Base-by-base conservation (phyloP, 2,888 invertebrate genomes). In the Eupsilia transversa region DNA sequence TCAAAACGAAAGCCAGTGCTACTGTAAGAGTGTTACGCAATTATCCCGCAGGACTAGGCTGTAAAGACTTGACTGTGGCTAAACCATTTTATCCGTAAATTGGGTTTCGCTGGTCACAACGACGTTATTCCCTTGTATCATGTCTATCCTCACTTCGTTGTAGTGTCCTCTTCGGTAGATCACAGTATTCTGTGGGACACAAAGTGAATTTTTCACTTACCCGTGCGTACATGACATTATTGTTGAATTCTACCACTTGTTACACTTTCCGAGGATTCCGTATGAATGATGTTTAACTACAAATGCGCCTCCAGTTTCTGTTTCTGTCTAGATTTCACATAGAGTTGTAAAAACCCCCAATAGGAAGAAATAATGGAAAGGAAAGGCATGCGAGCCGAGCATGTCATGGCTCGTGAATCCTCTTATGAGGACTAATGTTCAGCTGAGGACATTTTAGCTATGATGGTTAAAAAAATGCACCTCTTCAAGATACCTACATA, bases 271-370 rank as follows among this genome's bases (percentile, higher is more conserved):
- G 20, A 43, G 30, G 63, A 64, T 30, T 41, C 38, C 33, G 46
- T 30, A n/a, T 70, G 79, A 84, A 79, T 84, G 84, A 43, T 82
- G 82, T 82, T 74, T 64, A 43, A 56, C 56, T 43, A 54, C 59
- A 46, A 41, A 30, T 7, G 33, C 1, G 6, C 5, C n/a, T 79
- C 23, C 43, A 1, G 41, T 65, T 14, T 70, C 59, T 12, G 67
- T 59, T 7, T 54, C 3, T 20, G 14, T 23, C 12, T 23, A 0
- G 27, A 74, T 30, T 3, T 20, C 1, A 14, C 61, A 72, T 60
- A 72, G 82, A 84, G 84, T 20, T 71, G 76, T 20, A 65, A 33
- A 63, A 35, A 82, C 74, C 9, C 7, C 10, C 30, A 41, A 7
- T 3, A 33, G 17, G 3, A 5, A 33, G 27, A 41, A 33, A 33